Evolutionary conservation across 2,113 vertebrate species (phyloP).

Genomic region (Albula glossodonta): DNA sequence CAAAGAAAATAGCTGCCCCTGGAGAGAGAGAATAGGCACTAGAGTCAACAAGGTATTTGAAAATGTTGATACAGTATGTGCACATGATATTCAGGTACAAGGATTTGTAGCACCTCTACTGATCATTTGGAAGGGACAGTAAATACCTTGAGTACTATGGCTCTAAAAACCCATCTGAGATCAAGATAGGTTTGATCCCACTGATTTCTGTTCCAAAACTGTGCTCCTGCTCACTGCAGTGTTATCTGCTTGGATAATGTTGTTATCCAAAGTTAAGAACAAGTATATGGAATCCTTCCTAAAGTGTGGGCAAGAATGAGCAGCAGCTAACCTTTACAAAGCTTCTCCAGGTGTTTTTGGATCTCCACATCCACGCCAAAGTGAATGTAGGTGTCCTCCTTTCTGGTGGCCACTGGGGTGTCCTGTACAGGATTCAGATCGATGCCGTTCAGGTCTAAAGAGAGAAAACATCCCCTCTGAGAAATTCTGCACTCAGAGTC

Average conservation of each 20-base stretch:
- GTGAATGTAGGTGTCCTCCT: slow-evolving; percentile 94
- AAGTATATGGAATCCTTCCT: not conserved
- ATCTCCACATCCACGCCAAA: slow-evolving; percentile 94
- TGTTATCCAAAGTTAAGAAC: not conserved
- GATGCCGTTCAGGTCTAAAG: slow-evolving; percentile 87
- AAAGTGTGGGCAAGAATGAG: no score
- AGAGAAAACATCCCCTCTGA: not conserved
- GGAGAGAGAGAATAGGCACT: slow-evolving; percentile 5
- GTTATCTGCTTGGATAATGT: no score
- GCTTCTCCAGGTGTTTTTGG: slow-evolving; percentile 93
- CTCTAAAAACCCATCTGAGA: no score
- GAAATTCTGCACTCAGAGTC: not conserved
- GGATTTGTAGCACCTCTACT: no score
- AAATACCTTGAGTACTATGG: no score
- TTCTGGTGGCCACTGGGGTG: slow-evolving; percentile 88
- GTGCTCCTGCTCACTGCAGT: no score
- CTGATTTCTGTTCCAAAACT: no score
- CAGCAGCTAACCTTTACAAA: slow-evolving; percentile 85
- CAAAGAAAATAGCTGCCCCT: slow-evolving; percentile 99
- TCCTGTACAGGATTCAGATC: slow-evolving; percentile 94
- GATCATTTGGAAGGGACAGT: no score
- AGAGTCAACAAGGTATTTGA: not conserved
- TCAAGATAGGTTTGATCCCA: no score
- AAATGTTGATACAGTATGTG: not conserved
- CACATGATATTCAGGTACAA: not conserved